These are phyloP conservation scores for Drosophila hydei DNA, from an alignment of 1,140 invertebrate genomes.

Conservation along the genomic window DNA sequence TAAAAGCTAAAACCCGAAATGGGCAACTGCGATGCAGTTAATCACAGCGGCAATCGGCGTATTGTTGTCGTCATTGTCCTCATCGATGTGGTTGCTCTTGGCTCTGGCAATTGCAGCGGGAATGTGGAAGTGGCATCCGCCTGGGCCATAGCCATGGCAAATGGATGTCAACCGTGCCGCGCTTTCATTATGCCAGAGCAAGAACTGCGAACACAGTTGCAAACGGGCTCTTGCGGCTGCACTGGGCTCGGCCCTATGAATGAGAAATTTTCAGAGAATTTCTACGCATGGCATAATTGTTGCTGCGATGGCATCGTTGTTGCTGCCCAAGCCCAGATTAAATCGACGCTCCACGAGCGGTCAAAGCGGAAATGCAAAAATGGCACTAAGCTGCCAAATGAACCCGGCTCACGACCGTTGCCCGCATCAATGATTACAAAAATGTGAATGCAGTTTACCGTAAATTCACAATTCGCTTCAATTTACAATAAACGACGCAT, in stretches of 20 bases:
- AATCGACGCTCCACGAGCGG: slow-evolving; percentile 34
- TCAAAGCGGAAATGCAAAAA: slow-evolving; percentile 39
- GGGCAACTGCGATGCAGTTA: slow-evolving; percentile 55
- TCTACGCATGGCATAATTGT: slow-evolving; percentile 73
- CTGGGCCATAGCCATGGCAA: slow-evolving; percentile 7
- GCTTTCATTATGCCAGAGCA: slow-evolving; percentile 41
- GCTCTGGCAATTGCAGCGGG: neutral
- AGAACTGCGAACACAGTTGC: slow-evolving; percentile 30
- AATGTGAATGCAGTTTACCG: slow-evolving; percentile 58
- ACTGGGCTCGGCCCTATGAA: slow-evolving; percentile 46
- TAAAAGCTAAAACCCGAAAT: slow-evolving; percentile 54
- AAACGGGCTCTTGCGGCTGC: slow-evolving; percentile 15
- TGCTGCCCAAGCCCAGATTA: slow-evolving; percentile 43
- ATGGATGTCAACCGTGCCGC: slow-evolving; percentile 54
- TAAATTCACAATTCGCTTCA: slow-evolving; percentile 58
- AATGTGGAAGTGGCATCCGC: slow-evolving; percentile 2
- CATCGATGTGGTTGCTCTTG: slow-evolving; percentile 10
- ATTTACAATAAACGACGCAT: slow-evolving; percentile 16
- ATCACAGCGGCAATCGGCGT: slow-evolving; percentile 49
- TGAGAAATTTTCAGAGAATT: slow-evolving; percentile 69
- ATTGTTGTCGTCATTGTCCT: slow-evolving; percentile 34
- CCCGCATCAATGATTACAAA: slow-evolving; percentile 45
- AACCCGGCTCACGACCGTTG: slow-evolving; percentile 24
- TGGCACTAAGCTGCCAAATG: slow-evolving; percentile 54
- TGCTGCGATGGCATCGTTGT: slow-evolving; percentile 52